phyloP scores from a whole-genome alignment of 1,140 invertebrate species.

The Bathynomus jamesi region DNA sequence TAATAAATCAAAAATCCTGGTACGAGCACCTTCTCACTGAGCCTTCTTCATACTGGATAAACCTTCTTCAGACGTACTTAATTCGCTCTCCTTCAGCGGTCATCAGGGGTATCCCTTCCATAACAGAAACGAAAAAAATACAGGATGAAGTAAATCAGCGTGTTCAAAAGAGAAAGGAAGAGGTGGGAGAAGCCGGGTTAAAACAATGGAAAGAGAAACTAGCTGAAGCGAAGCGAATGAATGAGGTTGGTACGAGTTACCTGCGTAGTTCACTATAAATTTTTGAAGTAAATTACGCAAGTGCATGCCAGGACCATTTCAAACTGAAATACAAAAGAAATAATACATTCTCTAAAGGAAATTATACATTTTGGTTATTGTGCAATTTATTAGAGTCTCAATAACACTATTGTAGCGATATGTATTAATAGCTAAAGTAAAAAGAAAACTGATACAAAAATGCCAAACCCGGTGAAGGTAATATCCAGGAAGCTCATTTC shows the following conservation, averaged over 20 bases:
- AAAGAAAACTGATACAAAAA: no score
- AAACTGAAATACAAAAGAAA: no score
- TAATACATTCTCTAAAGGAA: no score
- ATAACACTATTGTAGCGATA: no score
- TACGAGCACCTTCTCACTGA: constrained; percentile 58
- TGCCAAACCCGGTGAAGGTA: no score
- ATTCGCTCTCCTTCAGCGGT: constrained; percentile 48
- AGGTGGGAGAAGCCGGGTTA: constrained; percentile 45
- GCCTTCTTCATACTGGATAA: constrained; percentile 60
- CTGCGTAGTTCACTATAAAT: background rate
- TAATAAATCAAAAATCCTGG: constrained; percentile 61
- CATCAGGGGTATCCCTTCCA: constrained; percentile 38
- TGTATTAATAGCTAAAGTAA: no score
- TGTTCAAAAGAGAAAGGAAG: constrained; percentile 18
- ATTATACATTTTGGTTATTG: no score
- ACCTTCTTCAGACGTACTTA: constrained; percentile 62
- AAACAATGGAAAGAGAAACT: constrained; percentile 51
- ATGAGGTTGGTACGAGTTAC: constrained; percentile 59
- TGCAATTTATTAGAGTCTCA: no score
- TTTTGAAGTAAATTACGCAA: background rate
- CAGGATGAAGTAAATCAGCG: constrained; percentile 31
- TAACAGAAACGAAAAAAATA: constrained; percentile 20
- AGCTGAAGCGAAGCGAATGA: constrained; percentile 60
- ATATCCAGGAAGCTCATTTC: no score
- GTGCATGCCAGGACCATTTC: no score